Evolutionary conservation across 2,797 vertebrate genomes (phyloP), one percentile per base, ranked within the genome.

Genomic region (Enoplosus armatus): DNA sequence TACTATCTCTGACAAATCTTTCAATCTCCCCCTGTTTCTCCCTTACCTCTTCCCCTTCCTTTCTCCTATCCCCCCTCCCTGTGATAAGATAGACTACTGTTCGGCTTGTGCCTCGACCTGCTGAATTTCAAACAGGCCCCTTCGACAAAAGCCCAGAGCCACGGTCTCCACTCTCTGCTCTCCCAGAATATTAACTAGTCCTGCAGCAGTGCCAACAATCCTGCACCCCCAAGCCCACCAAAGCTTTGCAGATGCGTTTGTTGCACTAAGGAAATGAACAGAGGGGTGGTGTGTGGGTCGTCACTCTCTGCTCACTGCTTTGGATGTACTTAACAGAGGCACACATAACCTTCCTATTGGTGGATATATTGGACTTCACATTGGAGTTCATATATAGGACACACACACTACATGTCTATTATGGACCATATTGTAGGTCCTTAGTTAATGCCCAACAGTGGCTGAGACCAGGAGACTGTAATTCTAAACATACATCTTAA

Each of bases 61-160:
- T 70, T 80, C 82, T 83, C 50, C 73, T 37, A 55, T 80, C 81
- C 82, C 89, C 86, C 78, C 79, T 74, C 82, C 54, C 87, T 84
- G 80, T 79, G 91, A 94, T 93, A 90, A 93, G 84, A 90, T 63
- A 90, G 87, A 90, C 89, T 81, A 73, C 79, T 90, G 89, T 90
- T 92, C 78, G 22, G 75, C 82, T 90, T 80, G 85, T 81, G 88
- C 79, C 80, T 89, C 81, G 41, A 85, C 90, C 88, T 90, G 82
- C 88, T 90, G 94, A 92, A 94, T 94, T 90, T 91, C 87, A 94
- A 94, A 92, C 51, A 91, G 90, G 80, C 56, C 80, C 77, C 72
- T 88, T 86, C 72, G 66, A 91, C 78, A 89, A 89, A 90, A 91
- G 85, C 71, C 66, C 75, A 58, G 72, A 87, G 80, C 86, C 66